These are phyloP conservation scores for Antheraea pernyi DNA, from an alignment of 1,140 invertebrate species.

Conservation along the genomic window DNA sequence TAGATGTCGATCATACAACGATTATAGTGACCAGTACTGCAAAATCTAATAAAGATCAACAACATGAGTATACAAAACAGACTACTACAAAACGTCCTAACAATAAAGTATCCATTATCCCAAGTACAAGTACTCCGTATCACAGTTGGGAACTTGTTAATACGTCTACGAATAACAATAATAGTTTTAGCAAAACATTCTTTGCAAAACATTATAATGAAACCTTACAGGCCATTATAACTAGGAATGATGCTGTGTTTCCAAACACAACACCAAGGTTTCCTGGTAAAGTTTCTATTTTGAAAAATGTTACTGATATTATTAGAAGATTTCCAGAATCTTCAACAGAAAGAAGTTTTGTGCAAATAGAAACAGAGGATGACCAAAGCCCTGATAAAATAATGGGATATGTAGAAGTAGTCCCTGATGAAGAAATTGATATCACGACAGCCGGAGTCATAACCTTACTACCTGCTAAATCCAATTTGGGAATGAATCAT, in stretches of 20 bases:
- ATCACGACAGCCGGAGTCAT: conserved; percentile 71
- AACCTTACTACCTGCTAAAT: conserved; percentile 82
- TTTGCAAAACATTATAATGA: conserved; percentile 76
- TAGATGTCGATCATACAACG: not conserved
- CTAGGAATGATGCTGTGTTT: conserved; percentile 69
- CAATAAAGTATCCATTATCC: conserved; percentile 72
- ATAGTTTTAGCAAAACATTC: conserved; percentile 55
- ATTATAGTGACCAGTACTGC: not conserved
- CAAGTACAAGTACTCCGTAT: conserved; percentile 59
- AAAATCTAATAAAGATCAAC: conserved; percentile 21
- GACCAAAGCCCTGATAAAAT: conserved; percentile 41
- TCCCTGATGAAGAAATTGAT: conserved; percentile 63
- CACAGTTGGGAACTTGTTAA: conserved; percentile 75
- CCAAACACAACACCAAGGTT: conserved; percentile 75
- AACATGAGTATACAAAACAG: conserved; percentile 47
- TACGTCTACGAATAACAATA: conserved; percentile 66
- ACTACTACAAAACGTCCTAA: conserved; percentile 65
- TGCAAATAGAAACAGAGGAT: conserved; percentile 39
- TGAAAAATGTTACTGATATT: conserved; percentile 68
- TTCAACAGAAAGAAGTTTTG: conserved; percentile 27
- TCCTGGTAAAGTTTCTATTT: conserved; percentile 61
- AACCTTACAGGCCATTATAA: conserved; percentile 76
- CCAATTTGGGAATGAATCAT: conserved; percentile 80
- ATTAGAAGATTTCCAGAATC: conserved; percentile 62
- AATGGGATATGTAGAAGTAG: conserved; percentile 63